Evolutionary conservation across 1,140 invertebrate species (phyloP).

Genomic region (Ridgeia piscesae): DNA sequence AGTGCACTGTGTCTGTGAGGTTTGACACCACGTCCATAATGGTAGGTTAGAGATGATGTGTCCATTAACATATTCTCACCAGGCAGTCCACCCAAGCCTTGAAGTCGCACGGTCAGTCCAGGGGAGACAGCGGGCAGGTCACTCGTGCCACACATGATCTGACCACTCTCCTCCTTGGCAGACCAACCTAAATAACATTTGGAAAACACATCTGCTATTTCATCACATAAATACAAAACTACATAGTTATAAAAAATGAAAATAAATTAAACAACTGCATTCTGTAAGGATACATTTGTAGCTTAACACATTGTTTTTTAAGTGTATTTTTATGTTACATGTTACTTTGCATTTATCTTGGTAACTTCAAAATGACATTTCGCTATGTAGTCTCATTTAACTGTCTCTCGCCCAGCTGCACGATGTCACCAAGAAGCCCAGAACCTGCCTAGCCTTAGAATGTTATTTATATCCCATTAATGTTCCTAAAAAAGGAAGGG

Average conservation of each 20-base stretch:
- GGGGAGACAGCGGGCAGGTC: slow-evolving; percentile 39
- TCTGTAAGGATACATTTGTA: no score
- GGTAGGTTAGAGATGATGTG: no score
- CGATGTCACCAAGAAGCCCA: no score
- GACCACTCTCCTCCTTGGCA: not conserved
- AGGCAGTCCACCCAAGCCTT: slow-evolving; percentile 37
- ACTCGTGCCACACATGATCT: slow-evolving; percentile 34
- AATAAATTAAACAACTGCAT: no score
- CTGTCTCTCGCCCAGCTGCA: no score
- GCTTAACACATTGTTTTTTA: no score
- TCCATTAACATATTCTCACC: slow-evolving; percentile 38
- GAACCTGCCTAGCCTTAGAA: no score
- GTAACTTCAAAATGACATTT: not conserved
- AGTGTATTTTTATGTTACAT: not conserved
- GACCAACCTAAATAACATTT: not conserved
- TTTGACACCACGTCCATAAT: no score
- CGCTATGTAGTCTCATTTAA: not conserved
- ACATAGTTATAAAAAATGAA: no score
- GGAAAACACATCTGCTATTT: not conserved
- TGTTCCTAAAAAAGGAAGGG: no score
- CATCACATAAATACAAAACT: not conserved
- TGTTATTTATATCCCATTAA: no score
- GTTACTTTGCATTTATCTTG: not conserved
- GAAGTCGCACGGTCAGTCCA: slow-evolving; percentile 38
- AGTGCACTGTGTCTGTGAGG: no score